These are phyloP conservation scores for Adoxophyes honmai DNA, from an alignment of 1,140 invertebrate species.

Conservation along the genomic window DNA sequence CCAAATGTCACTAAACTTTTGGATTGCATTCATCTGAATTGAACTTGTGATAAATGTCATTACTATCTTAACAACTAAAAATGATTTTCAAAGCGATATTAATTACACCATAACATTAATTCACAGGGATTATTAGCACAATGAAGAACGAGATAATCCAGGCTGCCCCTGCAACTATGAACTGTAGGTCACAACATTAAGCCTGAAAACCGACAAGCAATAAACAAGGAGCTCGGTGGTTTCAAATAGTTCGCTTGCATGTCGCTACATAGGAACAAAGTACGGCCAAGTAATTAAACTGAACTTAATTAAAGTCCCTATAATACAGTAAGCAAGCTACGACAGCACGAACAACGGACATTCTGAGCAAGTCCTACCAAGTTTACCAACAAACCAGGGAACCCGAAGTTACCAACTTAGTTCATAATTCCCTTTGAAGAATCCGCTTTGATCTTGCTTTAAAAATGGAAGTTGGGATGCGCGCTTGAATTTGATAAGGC, in stretches of 20 bases:
- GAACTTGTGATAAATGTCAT: too few species aligned
- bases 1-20: too few species aligned
- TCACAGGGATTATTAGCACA: neutral
- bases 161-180: neutral
- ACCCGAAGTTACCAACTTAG: slow-evolving; percentile 46
- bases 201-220: slow-evolving; percentile 10
- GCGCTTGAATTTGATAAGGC: slow-evolving; percentile 8
- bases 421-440: slow-evolving; percentile 51
- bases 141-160: slow-evolving; percentile 3
- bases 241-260: slow-evolving; percentile 14
- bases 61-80: too few species aligned
- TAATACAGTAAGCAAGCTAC: slow-evolving; percentile 33
- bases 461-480: slow-evolving; percentile 11
- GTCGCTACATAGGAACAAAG: slow-evolving; percentile 15
- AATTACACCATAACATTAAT: slow-evolving; percentile 10
- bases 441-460: slow-evolving; percentile 28
- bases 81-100: neutral
- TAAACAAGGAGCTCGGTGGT: slow-evolving; percentile 8
- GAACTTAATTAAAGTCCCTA: slow-evolving; percentile 47
- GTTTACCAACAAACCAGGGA: slow-evolving; percentile 45
- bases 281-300: slow-evolving; percentile 38
- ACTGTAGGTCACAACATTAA: neutral
- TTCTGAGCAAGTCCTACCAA: slow-evolving; percentile 21
- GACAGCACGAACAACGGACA: slow-evolving; percentile 34
- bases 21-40: too few species aligned